A percentile compares a stretch with the other conserved stretches of the same genome.
Conservation (phyloP, 2,888 invertebrate genomes). For the Lithosia quadra region DNA sequence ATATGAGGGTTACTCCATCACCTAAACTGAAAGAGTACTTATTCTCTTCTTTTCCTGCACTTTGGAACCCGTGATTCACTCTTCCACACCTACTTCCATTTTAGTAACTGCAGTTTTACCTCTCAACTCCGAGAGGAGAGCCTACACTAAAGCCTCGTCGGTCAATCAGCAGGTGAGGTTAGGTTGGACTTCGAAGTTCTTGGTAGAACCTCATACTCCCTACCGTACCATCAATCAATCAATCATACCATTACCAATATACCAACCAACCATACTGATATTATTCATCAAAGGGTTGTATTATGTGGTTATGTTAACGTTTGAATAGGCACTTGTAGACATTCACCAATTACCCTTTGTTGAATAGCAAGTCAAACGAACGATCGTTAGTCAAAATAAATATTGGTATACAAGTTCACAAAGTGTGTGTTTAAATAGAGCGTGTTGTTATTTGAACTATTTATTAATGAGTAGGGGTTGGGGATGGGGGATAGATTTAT, state of each 20-base stretch:
- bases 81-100: no score
- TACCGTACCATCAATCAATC: no score
- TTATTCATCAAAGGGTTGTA: background rate
- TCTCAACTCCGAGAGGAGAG: no score
- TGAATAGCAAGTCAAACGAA: slow-evolving; percentile 23
- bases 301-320: background rate
- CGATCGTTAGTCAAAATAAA: slow-evolving; percentile 35
- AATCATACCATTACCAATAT: no score
- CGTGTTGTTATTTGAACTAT: background rate
- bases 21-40: no score
- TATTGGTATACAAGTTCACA: slow-evolving; percentile 23
- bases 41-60: no score
- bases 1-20: no score
- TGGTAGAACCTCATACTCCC: background rate
- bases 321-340: background rate
- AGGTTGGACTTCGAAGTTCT: background rate
- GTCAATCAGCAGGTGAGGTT: background rate
- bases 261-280: no score
- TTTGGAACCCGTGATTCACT: no score
- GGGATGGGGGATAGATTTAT: no score
- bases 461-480: background rate
- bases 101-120: no score
- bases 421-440: background rate
- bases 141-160: no score
- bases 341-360: background rate